Evolutionary conservation across 2,888 invertebrate genomes (phyloP).

Genomic region (Heteromyza rotundicornis): DNA sequence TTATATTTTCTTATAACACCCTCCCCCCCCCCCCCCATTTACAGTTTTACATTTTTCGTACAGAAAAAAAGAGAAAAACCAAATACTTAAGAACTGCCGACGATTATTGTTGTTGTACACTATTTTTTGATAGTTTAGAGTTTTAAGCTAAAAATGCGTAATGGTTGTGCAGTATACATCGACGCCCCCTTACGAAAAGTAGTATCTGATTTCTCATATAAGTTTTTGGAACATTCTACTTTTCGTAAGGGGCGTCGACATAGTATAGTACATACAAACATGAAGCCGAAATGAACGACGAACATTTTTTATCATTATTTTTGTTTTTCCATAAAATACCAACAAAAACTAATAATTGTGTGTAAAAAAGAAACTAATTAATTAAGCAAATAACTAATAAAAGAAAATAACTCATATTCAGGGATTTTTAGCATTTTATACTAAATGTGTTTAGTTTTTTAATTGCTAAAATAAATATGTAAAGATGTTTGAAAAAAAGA

Average conservation of each 20-base stretch:
- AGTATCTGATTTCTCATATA: too few species aligned
- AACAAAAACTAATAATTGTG: not conserved
- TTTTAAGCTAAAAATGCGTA: not conserved
- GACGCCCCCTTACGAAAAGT: too few species aligned
- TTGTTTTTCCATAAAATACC: slow-evolving; percentile 5
- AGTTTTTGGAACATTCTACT: too few species aligned
- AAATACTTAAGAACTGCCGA: slow-evolving; percentile 22
- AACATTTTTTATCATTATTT: too few species aligned
- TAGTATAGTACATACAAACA: too few species aligned
- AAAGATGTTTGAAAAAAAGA: slow-evolving; percentile 10
- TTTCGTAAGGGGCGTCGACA: too few species aligned
- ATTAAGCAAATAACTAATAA: too few species aligned
- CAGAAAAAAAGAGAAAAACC: not conserved
- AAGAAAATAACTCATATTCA: slow-evolving; percentile 59
- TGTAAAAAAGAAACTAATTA: slow-evolving; percentile 6
- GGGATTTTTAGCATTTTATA: slow-evolving; percentile 63
- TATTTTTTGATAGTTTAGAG: slow-evolving; percentile 17
- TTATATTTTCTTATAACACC: not conserved
- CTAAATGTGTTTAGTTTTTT: not conserved
- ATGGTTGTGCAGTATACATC: too few species aligned
- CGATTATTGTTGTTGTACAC: slow-evolving; percentile 22
- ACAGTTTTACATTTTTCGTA: not conserved
- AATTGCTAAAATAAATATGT: slow-evolving; percentile 13
- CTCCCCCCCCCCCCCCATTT: not conserved
- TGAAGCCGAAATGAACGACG: too few species aligned